Evolutionary conservation across 2,888 invertebrate genomes (phyloP).

Genomic region (Polydrusus cervinus): DNA sequence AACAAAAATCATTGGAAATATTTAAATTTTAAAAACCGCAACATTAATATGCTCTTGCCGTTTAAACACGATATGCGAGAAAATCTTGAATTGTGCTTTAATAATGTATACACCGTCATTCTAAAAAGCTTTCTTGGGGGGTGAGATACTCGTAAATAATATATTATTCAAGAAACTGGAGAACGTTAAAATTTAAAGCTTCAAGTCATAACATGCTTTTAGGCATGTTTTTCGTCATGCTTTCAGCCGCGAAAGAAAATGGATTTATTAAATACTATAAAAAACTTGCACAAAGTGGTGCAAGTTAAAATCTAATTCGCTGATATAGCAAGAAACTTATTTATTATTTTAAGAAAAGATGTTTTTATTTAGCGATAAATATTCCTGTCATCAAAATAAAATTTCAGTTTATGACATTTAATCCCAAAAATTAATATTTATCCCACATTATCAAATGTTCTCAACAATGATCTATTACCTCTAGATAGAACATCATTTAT

Average conservation of each 20-base stretch:
- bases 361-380: too few species aligned
- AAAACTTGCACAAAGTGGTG: slow-evolving; percentile 31
- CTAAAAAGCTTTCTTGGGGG: slow-evolving; percentile 14
- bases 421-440: too few species aligned
- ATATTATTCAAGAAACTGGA: slow-evolving; percentile 21
- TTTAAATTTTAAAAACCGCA: neutral
- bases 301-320: too few species aligned
- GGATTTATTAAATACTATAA: slow-evolving; percentile 34
- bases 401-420: too few species aligned
- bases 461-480: too few species aligned
- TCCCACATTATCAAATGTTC: too few species aligned
- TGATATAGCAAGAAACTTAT: too few species aligned
- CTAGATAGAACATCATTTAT: too few species aligned
- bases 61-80: slow-evolving; percentile 15
- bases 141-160: slow-evolving; percentile 4
- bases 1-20: neutral
- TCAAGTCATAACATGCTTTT: slow-evolving; percentile 49
- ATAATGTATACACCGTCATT: slow-evolving; percentile 6
- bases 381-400: too few species aligned
- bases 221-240: slow-evolving; percentile 26
- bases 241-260: slow-evolving; percentile 32
- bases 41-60: slow-evolving; percentile 3
- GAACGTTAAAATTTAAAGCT: slow-evolving; percentile 39
- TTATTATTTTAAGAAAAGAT: too few species aligned
- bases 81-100: slow-evolving; percentile 18